Evolutionary conservation across 2,113 vertebrate species (phyloP), one percentile per base, ranked within the genome.

Genomic region (Perognathus longimembris): DNA sequence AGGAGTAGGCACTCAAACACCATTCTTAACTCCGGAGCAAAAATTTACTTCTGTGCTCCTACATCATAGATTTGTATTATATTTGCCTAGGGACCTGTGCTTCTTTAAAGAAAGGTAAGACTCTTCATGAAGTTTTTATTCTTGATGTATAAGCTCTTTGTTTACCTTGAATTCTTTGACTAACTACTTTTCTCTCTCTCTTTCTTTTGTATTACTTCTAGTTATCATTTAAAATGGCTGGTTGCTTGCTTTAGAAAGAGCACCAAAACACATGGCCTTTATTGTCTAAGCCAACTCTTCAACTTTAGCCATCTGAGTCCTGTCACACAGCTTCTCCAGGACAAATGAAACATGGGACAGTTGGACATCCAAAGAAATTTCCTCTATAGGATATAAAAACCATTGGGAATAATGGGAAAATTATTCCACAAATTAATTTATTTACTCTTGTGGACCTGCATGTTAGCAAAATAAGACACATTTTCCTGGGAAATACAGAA

Each of bases 201-300:
- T 18, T 45, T 45, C 11, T 54, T 17, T 54, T 54, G 50, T 54
- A n/a, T 57, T 77, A 40, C 5, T n/a, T 85, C 8, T 15, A 59
- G 66, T 7, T 66, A 32, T 75, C 36, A 57, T 59, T 57, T 80
- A 71, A 76, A 79, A 78, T 30, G 14, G 66, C 15, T 64, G 34
- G 6, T 36, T 38, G 20, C 40, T 89, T 79, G 28, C 42, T 75
- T 80, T 64, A 26, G 8, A 63, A 79, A 86, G 78, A 40, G 11
- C 15, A 78, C 2, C 10, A 64, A 76, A 75, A 40, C 6, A 20
- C 22, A 24, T 11, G 61, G 45, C 20, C 34, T 69, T 32, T 71
- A 30, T 79, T 36, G 22, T 74, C 81, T 83, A 70, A 94, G 59
- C 63, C 28, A 82, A 36, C 12, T 90, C 28, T 95, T 96, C 91